Conservation (phyloP, 2,888 invertebrate genomes). For the Suillia variegata region DNA sequence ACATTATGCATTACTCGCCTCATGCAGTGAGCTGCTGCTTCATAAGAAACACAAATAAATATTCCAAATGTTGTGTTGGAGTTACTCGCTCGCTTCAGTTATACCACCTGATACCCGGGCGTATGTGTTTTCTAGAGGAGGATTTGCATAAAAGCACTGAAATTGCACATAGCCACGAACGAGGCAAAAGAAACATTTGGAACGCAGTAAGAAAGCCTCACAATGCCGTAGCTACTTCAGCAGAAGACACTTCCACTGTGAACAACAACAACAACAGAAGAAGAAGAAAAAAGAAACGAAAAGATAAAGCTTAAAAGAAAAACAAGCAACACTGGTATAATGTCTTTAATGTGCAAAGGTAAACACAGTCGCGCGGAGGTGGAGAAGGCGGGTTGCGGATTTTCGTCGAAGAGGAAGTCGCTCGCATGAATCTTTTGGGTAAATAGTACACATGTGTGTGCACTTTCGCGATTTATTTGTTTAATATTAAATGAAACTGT, state of each 20-base stretch:
- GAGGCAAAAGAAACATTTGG: not conserved
- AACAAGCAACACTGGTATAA: slow-evolving; percentile 1
- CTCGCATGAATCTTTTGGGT: slow-evolving; percentile 23
- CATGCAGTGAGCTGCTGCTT: no score
- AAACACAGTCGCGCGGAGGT: slow-evolving; percentile 17
- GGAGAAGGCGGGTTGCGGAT: no score
- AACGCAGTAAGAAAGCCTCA: not conserved
- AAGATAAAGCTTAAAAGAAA: not conserved
- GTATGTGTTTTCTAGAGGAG: no score
- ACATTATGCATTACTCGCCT: slow-evolving; percentile 1
- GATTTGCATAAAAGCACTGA: slow-evolving; percentile 20
- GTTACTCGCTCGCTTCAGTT: no score
- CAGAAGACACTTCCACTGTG: not conserved
- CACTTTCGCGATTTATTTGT: slow-evolving; percentile 22
- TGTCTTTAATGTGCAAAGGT: slow-evolving; percentile 20
- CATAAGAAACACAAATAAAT: slow-evolving; percentile 4
- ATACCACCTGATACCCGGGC: not conserved
- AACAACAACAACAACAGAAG: not conserved
- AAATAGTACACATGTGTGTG: slow-evolving; percentile 20
- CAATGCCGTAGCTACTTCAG: not conserved
- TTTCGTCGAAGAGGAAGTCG: not conserved
- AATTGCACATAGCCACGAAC: not conserved
- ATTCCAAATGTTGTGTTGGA: slow-evolving; percentile 5
- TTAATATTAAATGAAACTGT: slow-evolving; percentile 24
- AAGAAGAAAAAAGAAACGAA: not conserved